A percentile compares a stretch with the other conserved stretches of the same genome.
Conservation (phyloP, 2,888 invertebrate genomes). For the Ophion obscuratus region DNA sequence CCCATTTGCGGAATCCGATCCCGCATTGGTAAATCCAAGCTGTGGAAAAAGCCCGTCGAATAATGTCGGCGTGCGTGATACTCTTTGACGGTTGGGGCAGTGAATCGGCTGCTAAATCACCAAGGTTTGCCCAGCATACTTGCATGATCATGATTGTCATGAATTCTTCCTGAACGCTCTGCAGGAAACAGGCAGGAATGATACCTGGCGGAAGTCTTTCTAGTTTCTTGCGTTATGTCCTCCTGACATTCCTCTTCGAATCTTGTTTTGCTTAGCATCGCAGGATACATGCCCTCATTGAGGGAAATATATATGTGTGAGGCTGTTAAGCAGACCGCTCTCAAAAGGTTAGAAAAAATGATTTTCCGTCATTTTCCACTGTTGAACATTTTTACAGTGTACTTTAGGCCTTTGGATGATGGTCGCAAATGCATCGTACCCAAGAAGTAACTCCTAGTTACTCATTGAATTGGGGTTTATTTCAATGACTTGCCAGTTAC, state of each 20-base stretch:
- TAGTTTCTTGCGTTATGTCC: conserved; percentile 28
- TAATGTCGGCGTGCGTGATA: conserved; percentile 73
- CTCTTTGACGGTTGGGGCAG: conserved; percentile 52
- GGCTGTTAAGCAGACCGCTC: no score
- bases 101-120: conserved; percentile 75
- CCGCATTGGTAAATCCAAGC: conserved; percentile 79
- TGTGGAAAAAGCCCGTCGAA: conserved; percentile 80
- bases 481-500: no score
- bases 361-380: no score
- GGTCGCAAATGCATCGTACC: no score
- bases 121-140: conserved; percentile 52
- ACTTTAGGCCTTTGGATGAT: no score
- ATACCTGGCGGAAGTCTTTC: conserved; percentile 40
- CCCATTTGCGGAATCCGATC: conserved; percentile 82
- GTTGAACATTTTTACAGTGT: no score
- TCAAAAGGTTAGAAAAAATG: no score
- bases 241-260: conserved; percentile 6
- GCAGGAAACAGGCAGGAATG: conserved; percentile 3
- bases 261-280: not conserved
- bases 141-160: conserved; percentile 36
- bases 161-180: conserved; percentile 30
- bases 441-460: no score
- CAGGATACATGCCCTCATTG: not conserved
- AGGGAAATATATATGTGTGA: not conserved
- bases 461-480: no score